Evolutionary conservation across 2,888 invertebrate species (phyloP).

Genomic region (Callyntrura sp.): DNA sequence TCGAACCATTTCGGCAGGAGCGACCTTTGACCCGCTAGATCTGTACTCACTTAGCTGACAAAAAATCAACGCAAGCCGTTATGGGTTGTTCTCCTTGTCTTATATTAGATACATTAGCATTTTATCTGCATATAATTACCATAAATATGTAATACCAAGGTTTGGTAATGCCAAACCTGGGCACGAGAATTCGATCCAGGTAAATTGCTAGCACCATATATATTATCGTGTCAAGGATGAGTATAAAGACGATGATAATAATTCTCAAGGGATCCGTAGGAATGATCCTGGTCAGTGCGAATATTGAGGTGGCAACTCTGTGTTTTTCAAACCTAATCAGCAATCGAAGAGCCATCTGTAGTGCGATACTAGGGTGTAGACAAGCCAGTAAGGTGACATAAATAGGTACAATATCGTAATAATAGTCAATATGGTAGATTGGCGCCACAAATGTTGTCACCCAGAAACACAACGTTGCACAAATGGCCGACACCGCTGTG

Average conservation of each 20-base stretch:
- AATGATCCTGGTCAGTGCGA: conserved; percentile 78
- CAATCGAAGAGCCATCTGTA: conserved; percentile 43
- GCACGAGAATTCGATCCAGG: conserved; percentile 88
- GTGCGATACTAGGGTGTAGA: conserved; percentile 54
- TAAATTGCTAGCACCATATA: conserved; percentile 88
- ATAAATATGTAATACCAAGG: conserved; percentile 89
- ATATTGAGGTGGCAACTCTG: neutral
- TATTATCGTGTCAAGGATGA: conserved; percentile 85
- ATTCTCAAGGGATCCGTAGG: conserved; percentile 84
- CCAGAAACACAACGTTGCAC: conserved; percentile 7
- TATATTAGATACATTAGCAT: too few relatives aligned
- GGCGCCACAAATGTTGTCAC: conserved; percentile 8
- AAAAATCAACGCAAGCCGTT: too few relatives aligned
- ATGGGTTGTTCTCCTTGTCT: too few relatives aligned
- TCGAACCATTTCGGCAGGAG: neutral
- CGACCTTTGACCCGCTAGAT: neutral
- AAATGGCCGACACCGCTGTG: conserved; percentile 24
- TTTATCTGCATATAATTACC: conserved; percentile 86
- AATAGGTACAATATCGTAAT: conserved; percentile 2
- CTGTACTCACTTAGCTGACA: conserved; percentile 24
- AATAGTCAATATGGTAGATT: conserved; percentile 13
- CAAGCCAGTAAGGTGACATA: neutral
- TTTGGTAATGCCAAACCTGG: conserved; percentile 89
- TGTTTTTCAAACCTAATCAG: conserved; percentile 41
- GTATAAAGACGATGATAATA: conserved; percentile 85